phyloP scores from a whole-genome alignment of 2,888 invertebrate species.

The Cacoxenus indagator region DNA sequence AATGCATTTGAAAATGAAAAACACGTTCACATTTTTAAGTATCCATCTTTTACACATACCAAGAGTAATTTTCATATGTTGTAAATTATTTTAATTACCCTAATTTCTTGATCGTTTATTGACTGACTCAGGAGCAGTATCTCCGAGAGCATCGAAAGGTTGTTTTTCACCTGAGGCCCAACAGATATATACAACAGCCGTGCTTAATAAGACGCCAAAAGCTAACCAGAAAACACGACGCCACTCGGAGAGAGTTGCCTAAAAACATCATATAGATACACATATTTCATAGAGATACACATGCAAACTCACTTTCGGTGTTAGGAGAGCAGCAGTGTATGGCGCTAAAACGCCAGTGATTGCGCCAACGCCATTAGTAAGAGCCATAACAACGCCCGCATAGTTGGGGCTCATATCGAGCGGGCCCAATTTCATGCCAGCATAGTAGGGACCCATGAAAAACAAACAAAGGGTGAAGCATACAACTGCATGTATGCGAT shows the following conservation, averaged over 20 bases:
- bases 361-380: constrained; percentile 79
- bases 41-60: too few relatives aligned
- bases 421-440: constrained; percentile 77
- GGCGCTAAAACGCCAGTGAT: constrained; percentile 79
- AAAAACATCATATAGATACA: constrained; percentile 28
- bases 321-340: constrained; percentile 76
- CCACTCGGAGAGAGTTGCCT: constrained; percentile 80
- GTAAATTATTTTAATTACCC: too few relatives aligned
- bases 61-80: too few relatives aligned
- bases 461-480: constrained; percentile 75
- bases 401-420: constrained; percentile 77
- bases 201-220: constrained; percentile 76
- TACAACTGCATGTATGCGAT: constrained; percentile 73
- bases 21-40: too few relatives aligned
- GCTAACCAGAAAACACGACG: constrained; percentile 86
- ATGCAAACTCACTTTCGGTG: constrained; percentile 73
- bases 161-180: constrained; percentile 82
- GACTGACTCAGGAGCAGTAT: neutral
- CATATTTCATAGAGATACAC: constrained; percentile 50
- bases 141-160: constrained; percentile 76
- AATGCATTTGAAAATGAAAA: too few relatives aligned
- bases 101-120: neutral
- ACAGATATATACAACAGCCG: constrained; percentile 78
- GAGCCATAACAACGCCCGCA: constrained; percentile 78
- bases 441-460: constrained; percentile 80